These are phyloP conservation scores for Drosophila bipectinata DNA, from an alignment of 1,140 invertebrate species.

Conservation along the genomic window DNA sequence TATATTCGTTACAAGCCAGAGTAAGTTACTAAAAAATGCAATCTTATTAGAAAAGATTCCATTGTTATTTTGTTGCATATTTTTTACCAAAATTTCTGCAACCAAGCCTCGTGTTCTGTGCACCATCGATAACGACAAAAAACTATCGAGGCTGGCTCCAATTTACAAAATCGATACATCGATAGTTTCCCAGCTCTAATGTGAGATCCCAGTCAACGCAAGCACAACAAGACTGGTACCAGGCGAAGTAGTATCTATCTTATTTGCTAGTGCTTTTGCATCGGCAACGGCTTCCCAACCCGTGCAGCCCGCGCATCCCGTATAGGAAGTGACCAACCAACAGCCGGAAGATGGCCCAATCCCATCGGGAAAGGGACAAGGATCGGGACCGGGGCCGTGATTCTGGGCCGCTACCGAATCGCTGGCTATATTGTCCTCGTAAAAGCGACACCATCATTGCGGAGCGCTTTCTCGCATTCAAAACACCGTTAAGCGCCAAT, in stretches of 20 bases:
- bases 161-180: too few species aligned
- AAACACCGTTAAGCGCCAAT: slow-evolving; percentile 92
- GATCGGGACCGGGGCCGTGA: slow-evolving; percentile 54
- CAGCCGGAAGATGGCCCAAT: slow-evolving; percentile 47
- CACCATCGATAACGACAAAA: background rate
- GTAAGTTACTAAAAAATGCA: too few species aligned
- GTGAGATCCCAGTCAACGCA: background rate
- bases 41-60: too few species aligned
- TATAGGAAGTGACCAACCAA: background rate
- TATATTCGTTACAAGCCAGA: too few species aligned
- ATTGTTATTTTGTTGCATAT: too few species aligned
- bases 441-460: slow-evolving; percentile 90
- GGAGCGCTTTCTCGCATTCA: slow-evolving; percentile 95
- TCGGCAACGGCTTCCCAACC: background rate
- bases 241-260: background rate
- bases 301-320: background rate
- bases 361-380: slow-evolving; percentile 55
- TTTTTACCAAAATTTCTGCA: too few species aligned
- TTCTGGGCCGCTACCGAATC: slow-evolving; percentile 90
- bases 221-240: background rate
- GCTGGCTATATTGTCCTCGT: slow-evolving; percentile 96
- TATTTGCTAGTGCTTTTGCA: background rate
- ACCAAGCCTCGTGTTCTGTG: too few species aligned
- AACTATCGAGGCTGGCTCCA: too few species aligned
- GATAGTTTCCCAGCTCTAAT: background rate